Percentiles rank a stretch among this genome's conserved stretches.
These are phyloP conservation scores for Muscicapa adusta DNA, from an alignment of 2,113 vertebrate species.

Conservation along the genomic window DNA sequence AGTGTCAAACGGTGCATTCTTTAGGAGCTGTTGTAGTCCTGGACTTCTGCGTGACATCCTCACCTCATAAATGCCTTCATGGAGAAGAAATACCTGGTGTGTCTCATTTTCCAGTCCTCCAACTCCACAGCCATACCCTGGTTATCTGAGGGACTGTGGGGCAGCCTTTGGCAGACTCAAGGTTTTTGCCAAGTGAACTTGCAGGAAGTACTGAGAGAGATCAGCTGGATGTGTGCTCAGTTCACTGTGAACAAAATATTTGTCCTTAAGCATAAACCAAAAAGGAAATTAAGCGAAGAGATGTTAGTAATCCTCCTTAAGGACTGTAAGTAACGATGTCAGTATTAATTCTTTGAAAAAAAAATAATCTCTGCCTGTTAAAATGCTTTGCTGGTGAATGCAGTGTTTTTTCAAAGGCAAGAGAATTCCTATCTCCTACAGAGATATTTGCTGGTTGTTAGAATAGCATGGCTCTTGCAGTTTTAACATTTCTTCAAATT, in stretches of 20 bases:
- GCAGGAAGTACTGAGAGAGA: background rate
- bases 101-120: background rate
- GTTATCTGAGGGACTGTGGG: background rate
- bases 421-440: background rate
- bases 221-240: background rate
- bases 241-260: constrained; percentile 33
- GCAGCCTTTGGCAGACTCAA: background rate
- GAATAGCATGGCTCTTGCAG: background rate
- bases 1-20: background rate
- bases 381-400: background rate
- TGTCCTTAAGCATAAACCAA: constrained; percentile 28
- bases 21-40: background rate
- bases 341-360: background rate
- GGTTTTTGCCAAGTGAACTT: background rate
- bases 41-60: background rate
- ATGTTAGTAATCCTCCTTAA: background rate
- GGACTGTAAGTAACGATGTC: background rate
- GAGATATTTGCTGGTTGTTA: background rate
- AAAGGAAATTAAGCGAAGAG: constrained; percentile 21
- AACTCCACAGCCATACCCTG: background rate
- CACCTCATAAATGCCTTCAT: background rate
- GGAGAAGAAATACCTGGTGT: background rate
- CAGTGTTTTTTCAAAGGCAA: background rate
- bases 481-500: background rate
- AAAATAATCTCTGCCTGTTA: background rate